Percentiles rank a stretch among this genome's conserved stretches.
Conservation (phyloP, 1,140 invertebrate species). For the Scaptomyza pallida region DNA sequence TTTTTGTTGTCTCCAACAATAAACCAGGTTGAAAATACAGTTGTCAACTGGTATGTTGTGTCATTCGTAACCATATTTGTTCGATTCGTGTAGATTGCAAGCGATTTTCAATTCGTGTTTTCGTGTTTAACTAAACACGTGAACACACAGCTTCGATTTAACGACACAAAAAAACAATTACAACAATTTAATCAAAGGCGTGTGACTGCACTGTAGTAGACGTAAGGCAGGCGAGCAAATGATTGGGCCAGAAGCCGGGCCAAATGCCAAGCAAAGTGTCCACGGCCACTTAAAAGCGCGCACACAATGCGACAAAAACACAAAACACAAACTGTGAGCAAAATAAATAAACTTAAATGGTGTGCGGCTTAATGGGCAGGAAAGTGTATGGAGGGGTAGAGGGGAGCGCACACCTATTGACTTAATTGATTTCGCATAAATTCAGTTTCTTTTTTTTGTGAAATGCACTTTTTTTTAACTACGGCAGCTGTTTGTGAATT, state of each 20-base stretch:
- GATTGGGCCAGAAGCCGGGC: slow-evolving; percentile 27
- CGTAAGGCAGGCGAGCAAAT: neutral
- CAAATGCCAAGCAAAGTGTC: slow-evolving; percentile 27
- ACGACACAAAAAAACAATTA: slow-evolving; percentile 12
- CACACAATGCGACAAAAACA: slow-evolving; percentile 3
- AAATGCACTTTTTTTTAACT: slow-evolving; percentile 16
- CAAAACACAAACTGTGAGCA: slow-evolving; percentile 1
- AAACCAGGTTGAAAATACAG: neutral
- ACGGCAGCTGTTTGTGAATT: slow-evolving; percentile 29
- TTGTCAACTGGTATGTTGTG: neutral
- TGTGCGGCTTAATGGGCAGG: neutral
- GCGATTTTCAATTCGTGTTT: slow-evolving; percentile 12
- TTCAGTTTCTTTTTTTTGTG: slow-evolving; percentile 29
- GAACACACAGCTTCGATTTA: slow-evolving; percentile 4
- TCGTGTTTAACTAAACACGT: neutral
- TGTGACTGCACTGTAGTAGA: slow-evolving; percentile 25
- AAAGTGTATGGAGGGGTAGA: neutral
- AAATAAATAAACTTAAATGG: slow-evolving; percentile 11
- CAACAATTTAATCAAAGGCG: slow-evolving; percentile 53
- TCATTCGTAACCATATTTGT: neutral
- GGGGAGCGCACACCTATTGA: slow-evolving; percentile 64
- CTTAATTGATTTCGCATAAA: slow-evolving; percentile 73
- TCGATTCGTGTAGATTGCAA: neutral
- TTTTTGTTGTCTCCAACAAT: too few relatives aligned
- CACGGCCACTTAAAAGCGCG: slow-evolving; percentile 25